These are phyloP conservation scores for Hoplostethus atlanticus DNA, from an alignment of 2,797 vertebrate species.

Conservation along the genomic window DNA sequence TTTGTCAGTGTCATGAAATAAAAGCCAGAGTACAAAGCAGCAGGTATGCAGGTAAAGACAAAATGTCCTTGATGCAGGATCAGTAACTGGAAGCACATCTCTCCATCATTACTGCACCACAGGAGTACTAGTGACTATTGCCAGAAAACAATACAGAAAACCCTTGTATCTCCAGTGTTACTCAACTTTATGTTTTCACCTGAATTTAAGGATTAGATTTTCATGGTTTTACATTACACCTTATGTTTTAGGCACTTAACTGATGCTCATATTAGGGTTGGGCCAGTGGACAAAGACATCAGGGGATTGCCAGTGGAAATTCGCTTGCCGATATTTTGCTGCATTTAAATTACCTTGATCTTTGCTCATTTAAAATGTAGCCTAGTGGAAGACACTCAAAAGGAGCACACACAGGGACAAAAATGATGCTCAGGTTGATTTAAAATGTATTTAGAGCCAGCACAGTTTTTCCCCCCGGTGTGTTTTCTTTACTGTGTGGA, in stretches of 20 bases:
- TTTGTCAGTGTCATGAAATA: slow-evolving; percentile 37
- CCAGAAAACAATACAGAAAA: not conserved
- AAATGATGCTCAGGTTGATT: not conserved
- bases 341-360: not conserved
- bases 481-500: too few species aligned
- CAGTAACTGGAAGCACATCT: not conserved
- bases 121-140: not conserved
- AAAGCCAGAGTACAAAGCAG: slow-evolving; percentile 51
- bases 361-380: not conserved
- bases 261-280: too few species aligned
- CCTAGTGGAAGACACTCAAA: not conserved
- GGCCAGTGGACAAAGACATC: not conserved
- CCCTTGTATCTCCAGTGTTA: not conserved
- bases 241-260: too few species aligned
- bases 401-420: not conserved
- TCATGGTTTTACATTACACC: too few species aligned
- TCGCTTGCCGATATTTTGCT: not conserved
- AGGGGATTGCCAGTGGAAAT: not conserved
- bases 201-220: not conserved
- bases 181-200: not conserved
- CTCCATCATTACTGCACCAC: slow-evolving; percentile 19
- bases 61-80: slow-evolving; percentile 9
- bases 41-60: slow-evolving; percentile 36
- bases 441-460: not conserved
- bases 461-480: not conserved